Evolutionary conservation across 2,888 invertebrate species (phyloP).

Genomic region (Piscicola geometra): DNA sequence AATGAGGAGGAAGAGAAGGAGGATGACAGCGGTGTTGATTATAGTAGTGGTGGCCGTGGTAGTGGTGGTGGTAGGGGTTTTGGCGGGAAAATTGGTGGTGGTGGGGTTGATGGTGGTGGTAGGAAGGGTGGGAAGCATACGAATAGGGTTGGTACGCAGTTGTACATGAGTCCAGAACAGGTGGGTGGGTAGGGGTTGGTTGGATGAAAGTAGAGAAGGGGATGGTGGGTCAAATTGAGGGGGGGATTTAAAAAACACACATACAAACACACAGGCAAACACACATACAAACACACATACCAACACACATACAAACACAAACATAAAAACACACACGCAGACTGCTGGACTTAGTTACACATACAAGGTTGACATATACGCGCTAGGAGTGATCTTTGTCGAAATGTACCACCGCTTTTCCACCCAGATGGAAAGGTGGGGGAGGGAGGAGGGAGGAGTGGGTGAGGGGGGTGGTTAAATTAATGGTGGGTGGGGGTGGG

Average conservation of each 20-base stretch:
- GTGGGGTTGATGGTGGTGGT: not conserved
- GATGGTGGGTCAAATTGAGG: too few relatives aligned
- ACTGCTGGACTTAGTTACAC: conserved; percentile 52
- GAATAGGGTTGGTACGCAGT: conserved; percentile 73
- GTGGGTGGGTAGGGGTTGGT: conserved; percentile 48
- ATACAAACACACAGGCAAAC: not conserved
- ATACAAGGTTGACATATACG: conserved; percentile 85
- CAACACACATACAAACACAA: not conserved
- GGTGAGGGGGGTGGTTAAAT: conserved; percentile 61
- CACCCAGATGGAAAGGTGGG: conserved; percentile 81
- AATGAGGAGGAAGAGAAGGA: conserved; percentile 9
- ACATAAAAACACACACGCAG: conserved; percentile 45
- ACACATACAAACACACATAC: not conserved
- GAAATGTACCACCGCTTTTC: conserved; percentile 83
- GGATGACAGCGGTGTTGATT: not conserved
- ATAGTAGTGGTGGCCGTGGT: not conserved
- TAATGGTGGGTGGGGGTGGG: conserved; percentile 64
- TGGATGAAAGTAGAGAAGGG: too few relatives aligned
- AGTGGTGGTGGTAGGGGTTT: not conserved
- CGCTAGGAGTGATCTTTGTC: conserved; percentile 85
- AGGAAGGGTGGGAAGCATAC: conserved; percentile 49
- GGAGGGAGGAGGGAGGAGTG: conserved; percentile 61
- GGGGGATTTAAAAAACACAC: too few relatives aligned
- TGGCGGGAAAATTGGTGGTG: not conserved
- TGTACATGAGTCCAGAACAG: conserved; percentile 99